A percentile compares a stretch with the other conserved stretches of the same genome.
Conservation (phyloP, 2,797 vertebrate species). For the Tamandua tetradactyla region DNA sequence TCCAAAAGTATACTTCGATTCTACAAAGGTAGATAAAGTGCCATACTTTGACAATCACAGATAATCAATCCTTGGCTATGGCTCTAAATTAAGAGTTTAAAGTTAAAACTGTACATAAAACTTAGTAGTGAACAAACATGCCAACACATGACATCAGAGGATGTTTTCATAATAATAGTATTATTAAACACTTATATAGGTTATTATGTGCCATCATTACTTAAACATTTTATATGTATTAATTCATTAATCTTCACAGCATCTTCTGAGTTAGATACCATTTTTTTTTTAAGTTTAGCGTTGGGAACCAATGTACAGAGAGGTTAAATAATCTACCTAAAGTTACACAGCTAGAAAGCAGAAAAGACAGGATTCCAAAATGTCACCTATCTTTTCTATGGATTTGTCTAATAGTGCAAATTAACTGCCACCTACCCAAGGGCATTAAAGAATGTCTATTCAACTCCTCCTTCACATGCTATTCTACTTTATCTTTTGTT, state of each 20-base stretch:
- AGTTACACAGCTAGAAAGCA: not conserved
- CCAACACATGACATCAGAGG: not conserved
- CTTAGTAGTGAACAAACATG: not conserved
- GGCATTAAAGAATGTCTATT: not conserved
- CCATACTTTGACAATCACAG: not conserved
- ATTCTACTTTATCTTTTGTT: too few species aligned
- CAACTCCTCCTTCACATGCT: not conserved
- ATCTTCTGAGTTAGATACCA: not conserved
- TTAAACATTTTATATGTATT: not conserved
- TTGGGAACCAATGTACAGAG: not conserved
- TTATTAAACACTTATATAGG: not conserved
- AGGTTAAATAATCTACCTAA: not conserved
- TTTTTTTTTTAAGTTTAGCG: not conserved
- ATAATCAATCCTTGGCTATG: not conserved
- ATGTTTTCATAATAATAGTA: not conserved
- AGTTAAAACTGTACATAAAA: not conserved
- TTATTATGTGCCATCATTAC: not conserved
- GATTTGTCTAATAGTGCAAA: not conserved
- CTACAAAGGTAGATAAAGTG: not conserved
- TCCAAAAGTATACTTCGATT: not conserved
- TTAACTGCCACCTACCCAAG: not conserved
- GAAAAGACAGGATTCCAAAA: not conserved
- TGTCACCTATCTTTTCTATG: not conserved
- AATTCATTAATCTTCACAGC: not conserved
- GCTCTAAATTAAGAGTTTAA: not conserved